Evolutionary conservation across 2,888 invertebrate genomes (phyloP).

Genomic region (Galerucella nymphaeae): DNA sequence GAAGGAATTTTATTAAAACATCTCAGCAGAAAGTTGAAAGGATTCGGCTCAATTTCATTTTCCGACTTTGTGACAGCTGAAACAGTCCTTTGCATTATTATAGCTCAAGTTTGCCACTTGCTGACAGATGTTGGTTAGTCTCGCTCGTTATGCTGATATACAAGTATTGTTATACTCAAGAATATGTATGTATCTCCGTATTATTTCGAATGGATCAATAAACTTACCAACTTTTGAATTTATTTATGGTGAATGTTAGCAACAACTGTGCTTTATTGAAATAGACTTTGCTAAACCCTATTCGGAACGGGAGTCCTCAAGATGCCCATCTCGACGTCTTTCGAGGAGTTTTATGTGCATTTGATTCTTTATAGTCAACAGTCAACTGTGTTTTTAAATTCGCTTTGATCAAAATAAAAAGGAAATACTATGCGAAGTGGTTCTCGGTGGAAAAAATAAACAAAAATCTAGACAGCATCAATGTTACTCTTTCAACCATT

Average conservation of each 20-base stretch:
- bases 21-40: slow-evolving; percentile 25
- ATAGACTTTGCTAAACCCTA: slow-evolving; percentile 6
- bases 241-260: slow-evolving; percentile 34
- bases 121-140: slow-evolving; percentile 40
- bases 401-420: not conserved
- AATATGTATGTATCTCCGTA: slow-evolving; percentile 39
- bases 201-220: slow-evolving; percentile 38
- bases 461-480: no score
- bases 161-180: slow-evolving; percentile 41
- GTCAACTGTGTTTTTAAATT: not conserved
- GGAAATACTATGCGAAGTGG: not conserved
- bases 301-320: not conserved
- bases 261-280: slow-evolving; percentile 41
- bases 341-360: not conserved
- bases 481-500: no score
- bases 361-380: slow-evolving; percentile 6
- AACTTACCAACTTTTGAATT: slow-evolving; percentile 38
- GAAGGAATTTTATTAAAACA: slow-evolving; percentile 33
- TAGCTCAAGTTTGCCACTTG: slow-evolving; percentile 41
- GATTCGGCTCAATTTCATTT: slow-evolving; percentile 26
- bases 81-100: slow-evolving; percentile 38
- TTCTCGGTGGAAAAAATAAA: not conserved
- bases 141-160: slow-evolving; percentile 39
- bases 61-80: slow-evolving; percentile 36
- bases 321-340: not conserved